Percentiles rank a stretch among this genome's conserved stretches.
Evolutionary conservation across 2,888 invertebrate species (phyloP).

Genomic region (Nemotelus pantherinus): DNA sequence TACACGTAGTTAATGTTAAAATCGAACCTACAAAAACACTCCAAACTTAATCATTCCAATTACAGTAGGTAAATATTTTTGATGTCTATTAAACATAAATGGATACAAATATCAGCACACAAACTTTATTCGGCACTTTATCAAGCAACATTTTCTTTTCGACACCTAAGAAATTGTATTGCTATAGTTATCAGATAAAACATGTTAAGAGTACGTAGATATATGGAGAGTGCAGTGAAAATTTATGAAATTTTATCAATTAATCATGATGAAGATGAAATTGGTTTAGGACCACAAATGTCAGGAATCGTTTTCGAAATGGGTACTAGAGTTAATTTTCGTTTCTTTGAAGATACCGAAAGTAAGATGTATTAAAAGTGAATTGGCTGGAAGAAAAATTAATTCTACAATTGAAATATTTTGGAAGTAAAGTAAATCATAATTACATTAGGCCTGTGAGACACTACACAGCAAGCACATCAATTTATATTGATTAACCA

Average conservation of each 20-base stretch:
- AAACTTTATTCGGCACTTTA: constrained; percentile 33
- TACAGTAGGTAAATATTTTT: constrained; percentile 14
- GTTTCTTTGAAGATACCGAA: not conserved
- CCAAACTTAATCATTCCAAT: not conserved
- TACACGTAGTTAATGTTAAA: too few relatives aligned
- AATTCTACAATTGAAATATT: too few relatives aligned
- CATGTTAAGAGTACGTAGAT: constrained; percentile 4
- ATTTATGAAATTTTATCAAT: too few relatives aligned
- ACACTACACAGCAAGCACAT: too few relatives aligned
- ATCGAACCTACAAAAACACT: not conserved
- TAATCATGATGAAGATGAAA: too few relatives aligned
- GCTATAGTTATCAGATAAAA: constrained; percentile 26
- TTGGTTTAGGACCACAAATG: not conserved
- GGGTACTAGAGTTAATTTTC: not conserved
- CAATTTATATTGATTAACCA: too few relatives aligned
- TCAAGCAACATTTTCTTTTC: constrained; percentile 33
- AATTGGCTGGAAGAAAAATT: too few relatives aligned
- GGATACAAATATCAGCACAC: constrained; percentile 25
- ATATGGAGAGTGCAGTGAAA: too few relatives aligned
- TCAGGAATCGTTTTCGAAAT: not conserved
- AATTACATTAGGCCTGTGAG: too few relatives aligned
- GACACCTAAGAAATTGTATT: constrained; percentile 22
- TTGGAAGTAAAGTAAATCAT: too few relatives aligned
- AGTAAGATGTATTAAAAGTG: too few relatives aligned
- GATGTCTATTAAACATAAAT: constrained; percentile 31